A percentile compares a stretch with the other conserved stretches of the same genome.
Evolutionary conservation across 2,113 vertebrate species (phyloP).

Genomic region (Rhodinocichla rosea): DNA sequence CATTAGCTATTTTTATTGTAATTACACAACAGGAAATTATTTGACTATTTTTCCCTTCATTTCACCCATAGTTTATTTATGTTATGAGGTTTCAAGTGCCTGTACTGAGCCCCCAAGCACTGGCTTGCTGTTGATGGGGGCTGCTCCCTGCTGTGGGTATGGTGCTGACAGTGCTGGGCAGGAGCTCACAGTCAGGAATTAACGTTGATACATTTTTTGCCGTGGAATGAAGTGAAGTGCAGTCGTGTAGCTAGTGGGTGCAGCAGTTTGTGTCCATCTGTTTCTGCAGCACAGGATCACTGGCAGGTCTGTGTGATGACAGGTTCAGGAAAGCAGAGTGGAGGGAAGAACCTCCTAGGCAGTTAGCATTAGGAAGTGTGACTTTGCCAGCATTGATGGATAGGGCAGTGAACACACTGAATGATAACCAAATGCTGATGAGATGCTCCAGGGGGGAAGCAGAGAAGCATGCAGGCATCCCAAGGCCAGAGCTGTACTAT

Average conservation of each 20-base stretch:
- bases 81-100: not conserved
- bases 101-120: not conserved
- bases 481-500: not conserved
- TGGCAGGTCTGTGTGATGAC: not conserved
- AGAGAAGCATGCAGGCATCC: fast-evolving
- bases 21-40: constrained; percentile 11
- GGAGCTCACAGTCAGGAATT: not conserved
- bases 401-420: not conserved
- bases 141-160: not conserved
- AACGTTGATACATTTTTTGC: not conserved
- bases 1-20: constrained; percentile 27
- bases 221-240: not conserved
- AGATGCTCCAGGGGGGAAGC: not conserved
- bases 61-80: not conserved
- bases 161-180: not conserved
- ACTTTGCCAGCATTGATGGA: not conserved
- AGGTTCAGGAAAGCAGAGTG: not conserved
- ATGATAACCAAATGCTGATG: not conserved
- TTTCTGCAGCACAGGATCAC: not conserved
- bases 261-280: not conserved
- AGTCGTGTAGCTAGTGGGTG: not conserved
- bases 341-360: not conserved
- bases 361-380: not conserved
- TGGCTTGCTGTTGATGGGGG: not conserved
- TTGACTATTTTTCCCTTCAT: not conserved